Conservation (phyloP, 2,888 invertebrate species). For the Penaeus monodon region DNA sequence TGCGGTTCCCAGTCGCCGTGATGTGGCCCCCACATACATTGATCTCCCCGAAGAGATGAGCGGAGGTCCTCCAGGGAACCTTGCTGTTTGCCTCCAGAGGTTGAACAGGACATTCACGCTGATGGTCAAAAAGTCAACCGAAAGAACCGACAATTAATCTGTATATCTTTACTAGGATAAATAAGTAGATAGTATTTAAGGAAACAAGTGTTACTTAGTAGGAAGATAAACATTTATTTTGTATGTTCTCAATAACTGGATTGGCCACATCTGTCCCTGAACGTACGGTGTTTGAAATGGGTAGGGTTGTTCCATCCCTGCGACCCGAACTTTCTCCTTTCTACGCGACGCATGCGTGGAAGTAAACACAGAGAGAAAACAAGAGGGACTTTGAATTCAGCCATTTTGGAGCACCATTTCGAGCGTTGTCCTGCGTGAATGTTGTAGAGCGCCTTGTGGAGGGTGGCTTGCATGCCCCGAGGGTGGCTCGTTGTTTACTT, state of each 20-base stretch:
- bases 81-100: slow-evolving; percentile 91
- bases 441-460: slow-evolving; percentile 94
- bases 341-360: slow-evolving; percentile 96
- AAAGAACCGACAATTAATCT: slow-evolving; percentile 41
- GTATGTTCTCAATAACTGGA: not conserved
- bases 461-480: slow-evolving; percentile 95
- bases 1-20: slow-evolving; percentile 96
- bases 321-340: slow-evolving; percentile 93
- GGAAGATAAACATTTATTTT: no score
- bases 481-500: slow-evolving; percentile 98
- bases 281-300: slow-evolving; percentile 90
- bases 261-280: not conserved
- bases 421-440: slow-evolving; percentile 93
- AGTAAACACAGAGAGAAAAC: slow-evolving; percentile 93
- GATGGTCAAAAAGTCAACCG: slow-evolving; percentile 91
- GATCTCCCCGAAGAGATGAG: slow-evolving; percentile 95
- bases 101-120: slow-evolving; percentile 94
- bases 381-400: slow-evolving; percentile 95
- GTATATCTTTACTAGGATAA: no score
- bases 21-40: slow-evolving; percentile 99
- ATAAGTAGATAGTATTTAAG: no score
- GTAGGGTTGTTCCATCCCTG: slow-evolving; percentile 95
- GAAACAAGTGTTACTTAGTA: no score
- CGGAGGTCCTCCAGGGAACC: slow-evolving; percentile 96
- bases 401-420: slow-evolving; percentile 96